phyloP scores from a whole-genome alignment of 2,888 invertebrate genomes.

The Linyphia triangularis region DNA sequence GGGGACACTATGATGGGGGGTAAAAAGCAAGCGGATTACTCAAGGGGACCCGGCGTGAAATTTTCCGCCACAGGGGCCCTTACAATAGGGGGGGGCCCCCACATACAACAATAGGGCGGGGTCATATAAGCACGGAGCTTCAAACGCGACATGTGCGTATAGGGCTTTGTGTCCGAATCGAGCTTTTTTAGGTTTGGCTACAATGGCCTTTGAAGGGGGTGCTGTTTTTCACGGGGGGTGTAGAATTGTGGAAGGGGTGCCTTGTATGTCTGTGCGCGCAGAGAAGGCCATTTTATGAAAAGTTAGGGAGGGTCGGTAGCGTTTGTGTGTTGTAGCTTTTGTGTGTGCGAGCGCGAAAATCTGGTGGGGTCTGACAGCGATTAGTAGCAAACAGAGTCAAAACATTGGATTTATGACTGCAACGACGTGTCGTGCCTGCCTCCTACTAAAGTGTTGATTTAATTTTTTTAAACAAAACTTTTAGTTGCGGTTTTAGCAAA shows the following conservation, averaged over 20 bases:
- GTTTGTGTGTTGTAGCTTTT: constrained; percentile 56
- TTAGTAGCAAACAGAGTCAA: constrained; percentile 74
- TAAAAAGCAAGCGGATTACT: constrained; percentile 71
- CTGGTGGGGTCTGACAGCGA: constrained; percentile 34
- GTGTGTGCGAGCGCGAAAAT: constrained; percentile 7
- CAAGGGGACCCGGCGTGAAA: constrained; percentile 69
- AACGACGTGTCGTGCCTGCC: not conserved
- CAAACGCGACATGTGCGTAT: constrained; percentile 59
- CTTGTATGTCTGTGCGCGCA: constrained; percentile 8
- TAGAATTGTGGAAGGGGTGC: constrained; percentile 23
- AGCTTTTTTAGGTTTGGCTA: constrained; percentile 32
- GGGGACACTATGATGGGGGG: constrained; percentile 24
- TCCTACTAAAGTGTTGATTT: not conserved
- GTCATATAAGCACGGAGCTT: constrained; percentile 24
- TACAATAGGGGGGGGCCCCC: constrained; percentile 43
- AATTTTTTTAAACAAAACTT: too few relatives aligned
- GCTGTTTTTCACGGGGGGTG: constrained; percentile 60
- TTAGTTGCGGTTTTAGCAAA: too few relatives aligned
- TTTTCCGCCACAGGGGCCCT: constrained; percentile 71
- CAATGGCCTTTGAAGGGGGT: constrained; percentile 21
- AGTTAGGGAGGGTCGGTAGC: constrained; percentile 32
- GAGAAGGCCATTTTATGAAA: constrained; percentile 75
- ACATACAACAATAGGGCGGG: constrained; percentile 43
- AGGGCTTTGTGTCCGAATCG: constrained; percentile 39
- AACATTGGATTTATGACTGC: constrained; percentile 70